Conservation (phyloP, 2,113 vertebrate species). For the Cryptomyrus ogoouensis region DNA sequence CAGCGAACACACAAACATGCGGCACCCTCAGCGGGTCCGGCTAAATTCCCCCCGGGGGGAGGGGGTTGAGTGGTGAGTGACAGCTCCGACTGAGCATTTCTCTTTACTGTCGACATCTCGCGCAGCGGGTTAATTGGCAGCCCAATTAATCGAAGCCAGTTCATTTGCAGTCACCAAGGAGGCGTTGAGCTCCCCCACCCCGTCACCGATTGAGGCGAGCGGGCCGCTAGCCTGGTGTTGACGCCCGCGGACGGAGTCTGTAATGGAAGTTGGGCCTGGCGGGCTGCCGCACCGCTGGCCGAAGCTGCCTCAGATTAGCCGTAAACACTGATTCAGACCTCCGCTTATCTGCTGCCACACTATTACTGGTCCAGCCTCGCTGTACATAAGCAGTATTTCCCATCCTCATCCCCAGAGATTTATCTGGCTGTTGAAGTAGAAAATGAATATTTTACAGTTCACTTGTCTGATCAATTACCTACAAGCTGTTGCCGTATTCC, state of each 20-base stretch:
- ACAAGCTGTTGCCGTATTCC: slow-evolving; percentile 98
- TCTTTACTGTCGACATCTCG: background rate
- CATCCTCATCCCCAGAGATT: slow-evolving; percentile 91
- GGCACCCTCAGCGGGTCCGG: background rate
- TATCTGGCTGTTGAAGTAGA: slow-evolving; percentile 99
- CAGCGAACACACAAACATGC: background rate
- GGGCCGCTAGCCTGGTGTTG: background rate
- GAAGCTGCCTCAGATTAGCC: slow-evolving; percentile 60
- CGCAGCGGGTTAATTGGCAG: background rate
- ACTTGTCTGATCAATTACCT: slow-evolving; percentile 99
- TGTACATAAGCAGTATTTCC: slow-evolving; percentile 96
- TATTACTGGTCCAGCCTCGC: slow-evolving; percentile 75
- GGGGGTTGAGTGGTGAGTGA: background rate
- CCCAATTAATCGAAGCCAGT: background rate
- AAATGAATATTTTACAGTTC: slow-evolving; percentile 99
- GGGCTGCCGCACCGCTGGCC: slow-evolving; percentile 59
- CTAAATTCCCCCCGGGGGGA: background rate
- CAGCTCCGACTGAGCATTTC: background rate
- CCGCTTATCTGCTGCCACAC: slow-evolving; percentile 82
- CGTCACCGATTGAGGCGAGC: background rate
- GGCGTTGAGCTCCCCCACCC: background rate
- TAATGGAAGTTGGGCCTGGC: slow-evolving; percentile 73
- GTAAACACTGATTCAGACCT: slow-evolving; percentile 67
- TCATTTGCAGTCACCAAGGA: background rate
- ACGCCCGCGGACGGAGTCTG: slow-evolving; percentile 24